Evolutionary conservation across 2,888 invertebrate genomes (phyloP), one percentile per base, ranked within the genome.

Genomic region (Cryptocephalus moraei): DNA sequence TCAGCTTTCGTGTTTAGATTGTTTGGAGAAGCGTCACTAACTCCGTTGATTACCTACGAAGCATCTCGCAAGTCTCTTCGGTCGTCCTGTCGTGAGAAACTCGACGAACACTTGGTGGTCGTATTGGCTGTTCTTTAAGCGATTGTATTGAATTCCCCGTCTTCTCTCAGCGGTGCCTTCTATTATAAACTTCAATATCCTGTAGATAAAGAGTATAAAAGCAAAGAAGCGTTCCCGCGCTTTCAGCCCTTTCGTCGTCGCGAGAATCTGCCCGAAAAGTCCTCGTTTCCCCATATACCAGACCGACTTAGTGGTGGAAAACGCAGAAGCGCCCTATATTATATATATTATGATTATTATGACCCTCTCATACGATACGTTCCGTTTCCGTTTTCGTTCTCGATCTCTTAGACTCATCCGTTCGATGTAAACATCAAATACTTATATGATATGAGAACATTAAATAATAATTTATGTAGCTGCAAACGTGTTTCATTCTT

Each of bases 111-210:
- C 52, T 31, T 12, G 40, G n/a, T 10, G 22, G 22, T 22, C 22
- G 2, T 40, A 40, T 12, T 31, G 52, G 48, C 52, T 55, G 54
- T 54, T 56, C 51, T 43, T 57, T 56, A 54, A 47, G 64, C 63
- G 61, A 62, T 61, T 58, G 56, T 63, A 60, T 63, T 65, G 57
- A 62, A 64, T 66, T 66, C 65, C 69, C 68, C 64, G 69, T 70
- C 70, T 71, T 70, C 69, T 70, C 70, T 70, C 71, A 71, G 70
- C 70, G 71, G 71, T 71, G 71, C 71, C 71, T 71, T 71, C 71
- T 68, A 67, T 68, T 63, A 65, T 67, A 65, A 63, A 62, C 63
- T 62, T 62, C 64, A 66, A 64, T 62, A 62, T 67, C 65, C 63
- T 67, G 65, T 66, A 66, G 66, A 67, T 64, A 64, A 57, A 22